Base-by-base conservation (phyloP, 2,888 invertebrate genomes). In the Hypsopygia costalis region DNA sequence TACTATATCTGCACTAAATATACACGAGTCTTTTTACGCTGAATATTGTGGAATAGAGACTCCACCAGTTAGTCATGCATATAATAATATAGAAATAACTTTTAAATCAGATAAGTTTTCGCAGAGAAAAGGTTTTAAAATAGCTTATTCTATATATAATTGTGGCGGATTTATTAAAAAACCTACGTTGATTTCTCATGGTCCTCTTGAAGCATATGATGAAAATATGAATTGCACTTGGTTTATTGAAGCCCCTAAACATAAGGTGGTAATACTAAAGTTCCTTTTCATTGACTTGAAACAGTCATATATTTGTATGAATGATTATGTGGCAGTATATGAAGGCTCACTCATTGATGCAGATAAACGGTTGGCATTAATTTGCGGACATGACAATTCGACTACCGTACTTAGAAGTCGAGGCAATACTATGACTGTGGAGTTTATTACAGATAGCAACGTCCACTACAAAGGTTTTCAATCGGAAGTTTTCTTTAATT, bases 91-190 rank as follows among this genome's bases (percentile, higher is more conserved):
- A 1, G 62, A 59, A 7, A 53, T 95, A 9, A 52, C 71, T 4
- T 91, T 94, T 36, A 77, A 65, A 51, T 91, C 93, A 0, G 94
- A 94, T 53, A 49, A 33, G 31, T 91, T 70, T 49, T 50, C 91
- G 0, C 82, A 90, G 43, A 74, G 63, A 44, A 83, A 63, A 56
- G 94, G 94, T 5, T 94, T 93, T 55, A 86, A 86, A 62, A 58
- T 94, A 20, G 80, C 86, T 7, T 95, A 92, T 62, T 82, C 80
- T 35, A 64, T 90, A 4, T 91, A 90, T 48, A 70, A 82, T 28
- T 98, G 97, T 71, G 97, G 97, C 4, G 95, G 94, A 1, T 74
- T 81, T 16, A 75, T 97, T n/a, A 93, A 89, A 0, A 70, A 90
- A 12, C 91, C 93, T 0, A 83, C 85, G 3, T 52, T 83, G 7